These are phyloP conservation scores for Saturnia japonica DNA, from an alignment of 2,888 invertebrate genomes.

Conservation along the genomic window DNA sequence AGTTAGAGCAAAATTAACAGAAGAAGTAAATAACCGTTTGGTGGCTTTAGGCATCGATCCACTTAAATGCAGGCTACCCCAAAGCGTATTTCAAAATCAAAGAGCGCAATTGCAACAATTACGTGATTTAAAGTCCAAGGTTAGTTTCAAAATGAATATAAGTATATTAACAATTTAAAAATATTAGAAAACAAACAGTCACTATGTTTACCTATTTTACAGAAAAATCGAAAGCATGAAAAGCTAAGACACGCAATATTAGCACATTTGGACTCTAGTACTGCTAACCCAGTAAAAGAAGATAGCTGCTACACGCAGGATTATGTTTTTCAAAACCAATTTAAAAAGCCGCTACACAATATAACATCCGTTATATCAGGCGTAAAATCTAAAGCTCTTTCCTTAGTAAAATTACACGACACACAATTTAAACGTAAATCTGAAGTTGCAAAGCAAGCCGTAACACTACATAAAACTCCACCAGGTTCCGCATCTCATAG, in stretches of 20 bases:
- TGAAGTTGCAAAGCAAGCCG: slow-evolving; percentile 57
- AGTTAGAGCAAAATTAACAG: slow-evolving; percentile 70
- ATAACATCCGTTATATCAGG: slow-evolving; percentile 76
- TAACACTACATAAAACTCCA: slow-evolving; percentile 60
- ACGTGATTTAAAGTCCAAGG: slow-evolving; percentile 81
- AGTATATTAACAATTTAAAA: not conserved
- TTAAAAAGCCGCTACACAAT: slow-evolving; percentile 51
- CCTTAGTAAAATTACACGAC: slow-evolving; percentile 72
- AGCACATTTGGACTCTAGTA: slow-evolving; percentile 67
- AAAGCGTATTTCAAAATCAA: slow-evolving; percentile 80
- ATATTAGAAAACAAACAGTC: not conserved
- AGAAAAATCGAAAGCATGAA: slow-evolving; percentile 77
- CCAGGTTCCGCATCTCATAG: slow-evolving; percentile 57
- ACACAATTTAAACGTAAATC: slow-evolving; percentile 38
- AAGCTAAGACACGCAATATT: slow-evolving; percentile 72
- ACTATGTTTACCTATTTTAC: slow-evolving; percentile 36
- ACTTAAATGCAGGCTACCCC: slow-evolving; percentile 82
- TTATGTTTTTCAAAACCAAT: slow-evolving; percentile 59
- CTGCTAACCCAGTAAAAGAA: slow-evolving; percentile 43
- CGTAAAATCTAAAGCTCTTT: slow-evolving; percentile 78
- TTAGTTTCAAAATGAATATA: slow-evolving; percentile 37
- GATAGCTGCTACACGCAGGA: slow-evolving; percentile 39
- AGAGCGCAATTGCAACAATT: slow-evolving; percentile 81
- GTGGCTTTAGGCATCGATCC: slow-evolving; percentile 84
- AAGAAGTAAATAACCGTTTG: slow-evolving; percentile 79